phyloP scores from a whole-genome alignment of 2,113 vertebrate species.

The Castor canadensis region DNA sequence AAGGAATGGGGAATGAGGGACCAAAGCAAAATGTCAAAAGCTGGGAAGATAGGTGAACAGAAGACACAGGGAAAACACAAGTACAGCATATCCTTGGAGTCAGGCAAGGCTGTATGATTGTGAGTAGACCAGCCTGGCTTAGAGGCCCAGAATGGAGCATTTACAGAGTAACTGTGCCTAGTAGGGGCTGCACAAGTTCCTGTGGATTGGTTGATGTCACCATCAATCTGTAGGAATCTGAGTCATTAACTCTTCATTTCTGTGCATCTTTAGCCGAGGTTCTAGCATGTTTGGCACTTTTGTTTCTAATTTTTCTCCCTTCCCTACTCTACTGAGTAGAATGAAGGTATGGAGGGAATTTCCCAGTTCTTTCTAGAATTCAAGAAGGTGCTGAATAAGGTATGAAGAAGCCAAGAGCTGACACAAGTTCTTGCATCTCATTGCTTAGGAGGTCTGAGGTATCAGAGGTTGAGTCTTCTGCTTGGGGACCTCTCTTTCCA shows the following conservation, averaged over 20 bases:
- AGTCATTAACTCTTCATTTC: background rate
- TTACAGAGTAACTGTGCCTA: background rate
- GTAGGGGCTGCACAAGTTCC: background rate
- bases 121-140: background rate
- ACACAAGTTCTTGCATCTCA: rapidly evolving
- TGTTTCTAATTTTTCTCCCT: background rate
- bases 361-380: background rate
- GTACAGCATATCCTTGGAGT: background rate
- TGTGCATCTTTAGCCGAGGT: background rate
- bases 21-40: background rate
- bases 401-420: background rate
- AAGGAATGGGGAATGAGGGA: background rate
- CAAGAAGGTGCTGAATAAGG: background rate
- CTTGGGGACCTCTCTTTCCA: background rate
- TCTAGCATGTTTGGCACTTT: background rate
- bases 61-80: background rate
- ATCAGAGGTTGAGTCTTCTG: background rate
- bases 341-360: background rate
- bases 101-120: background rate
- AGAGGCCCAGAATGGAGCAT: too few relatives aligned
- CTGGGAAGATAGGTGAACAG: background rate
- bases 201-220: background rate
- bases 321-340: background rate
- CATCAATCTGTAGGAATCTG: background rate
- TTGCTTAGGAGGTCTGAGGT: background rate